Percentiles rank a stretch among this genome's conserved stretches.
Evolutionary conservation across 2,113 vertebrate genomes (phyloP).

Genomic region (Amphiprion ocellaris): DNA sequence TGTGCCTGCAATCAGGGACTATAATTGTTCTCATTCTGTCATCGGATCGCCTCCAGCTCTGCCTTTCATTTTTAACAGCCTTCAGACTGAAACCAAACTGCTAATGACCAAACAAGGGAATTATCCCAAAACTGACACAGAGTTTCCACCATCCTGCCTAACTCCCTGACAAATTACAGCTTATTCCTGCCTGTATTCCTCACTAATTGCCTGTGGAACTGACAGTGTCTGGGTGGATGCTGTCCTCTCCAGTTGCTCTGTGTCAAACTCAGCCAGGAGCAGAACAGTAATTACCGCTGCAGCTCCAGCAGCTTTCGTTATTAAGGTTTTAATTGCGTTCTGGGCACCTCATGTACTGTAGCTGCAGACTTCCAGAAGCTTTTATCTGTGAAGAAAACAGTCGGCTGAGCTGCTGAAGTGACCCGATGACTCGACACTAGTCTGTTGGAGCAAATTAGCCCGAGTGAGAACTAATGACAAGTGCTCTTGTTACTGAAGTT

Average conservation of each 20-base stretch:
- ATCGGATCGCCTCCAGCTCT: not conserved
- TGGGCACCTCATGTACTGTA: not conserved
- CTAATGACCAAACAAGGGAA: slow-evolving; percentile 46
- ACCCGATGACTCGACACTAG: not conserved
- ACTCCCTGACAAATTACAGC: slow-evolving; percentile 50
- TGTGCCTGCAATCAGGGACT: not conserved
- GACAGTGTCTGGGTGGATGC: slow-evolving; percentile 48
- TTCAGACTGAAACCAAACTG: slow-evolving; percentile 15
- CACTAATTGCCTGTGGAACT: slow-evolving; percentile 67
- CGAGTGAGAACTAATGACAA: slow-evolving; percentile 1
- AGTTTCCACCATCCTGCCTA: slow-evolving; percentile 5
- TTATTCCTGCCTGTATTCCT: slow-evolving; percentile 23
- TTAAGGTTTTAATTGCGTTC: slow-evolving; percentile 43
- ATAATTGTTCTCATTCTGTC: not conserved
- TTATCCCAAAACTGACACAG: slow-evolving; percentile 11
- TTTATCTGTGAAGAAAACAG: slow-evolving; percentile 37
- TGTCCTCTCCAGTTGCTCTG: slow-evolving; percentile 2
- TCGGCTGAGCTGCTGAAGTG: slow-evolving; percentile 1
- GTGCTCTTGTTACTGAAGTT: not conserved
- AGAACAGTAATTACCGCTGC: slow-evolving; percentile 45
- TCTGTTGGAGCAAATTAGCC: slow-evolving; percentile 11
- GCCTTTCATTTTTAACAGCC: slow-evolving; percentile 8
- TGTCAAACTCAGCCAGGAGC: slow-evolving; percentile 44
- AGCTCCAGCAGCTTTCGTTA: slow-evolving; percentile 34
- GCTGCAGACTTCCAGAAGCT: slow-evolving; percentile 9